Percentiles rank a stretch among this genome's conserved stretches.
Evolutionary conservation across 2,113 vertebrate genomes (phyloP).

Genomic region (Phoxinus phoxinus): DNA sequence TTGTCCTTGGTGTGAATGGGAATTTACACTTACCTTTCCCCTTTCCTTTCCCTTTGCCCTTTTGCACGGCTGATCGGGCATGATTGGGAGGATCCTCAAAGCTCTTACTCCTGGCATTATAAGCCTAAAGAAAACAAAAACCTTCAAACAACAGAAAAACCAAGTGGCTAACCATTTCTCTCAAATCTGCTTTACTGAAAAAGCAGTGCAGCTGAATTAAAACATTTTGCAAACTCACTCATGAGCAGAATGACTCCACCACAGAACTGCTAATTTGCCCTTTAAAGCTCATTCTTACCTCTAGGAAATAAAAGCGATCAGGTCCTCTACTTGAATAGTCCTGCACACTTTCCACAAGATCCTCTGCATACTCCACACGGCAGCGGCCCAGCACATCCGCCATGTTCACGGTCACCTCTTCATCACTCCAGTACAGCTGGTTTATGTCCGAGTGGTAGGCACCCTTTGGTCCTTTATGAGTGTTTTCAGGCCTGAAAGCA

Average conservation of each 20-base stretch:
- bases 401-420: constrained; percentile 86
- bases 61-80: constrained; percentile 84
- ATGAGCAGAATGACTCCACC: not conserved
- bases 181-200: not conserved
- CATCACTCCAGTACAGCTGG: constrained; percentile 94
- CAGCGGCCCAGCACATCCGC: constrained; percentile 85
- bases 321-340: constrained; percentile 83
- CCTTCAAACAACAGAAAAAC: not conserved
- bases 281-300: constrained; percentile 74
- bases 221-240: too few relatives aligned
- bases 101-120: constrained; percentile 88
- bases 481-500: constrained; percentile 87
- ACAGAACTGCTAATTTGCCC: not conserved
- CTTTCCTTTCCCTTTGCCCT: constrained; percentile 95
- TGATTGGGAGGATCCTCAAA: constrained; percentile 97
- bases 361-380: constrained; percentile 88
- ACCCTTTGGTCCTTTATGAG: constrained; percentile 87
- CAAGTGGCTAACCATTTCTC: not conserved
- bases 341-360: constrained; percentile 83
- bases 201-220: not conserved
- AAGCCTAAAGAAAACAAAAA: constrained; percentile 78
- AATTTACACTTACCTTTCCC: constrained; percentile 84
- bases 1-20: too few relatives aligned
- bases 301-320: constrained; percentile 93
- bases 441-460: constrained; percentile 94